Percentiles rank a stretch among this genome's conserved stretches.
phyloP scores from a whole-genome alignment of 2,797 vertebrate genomes.

The Onychomys torridus region DNA sequence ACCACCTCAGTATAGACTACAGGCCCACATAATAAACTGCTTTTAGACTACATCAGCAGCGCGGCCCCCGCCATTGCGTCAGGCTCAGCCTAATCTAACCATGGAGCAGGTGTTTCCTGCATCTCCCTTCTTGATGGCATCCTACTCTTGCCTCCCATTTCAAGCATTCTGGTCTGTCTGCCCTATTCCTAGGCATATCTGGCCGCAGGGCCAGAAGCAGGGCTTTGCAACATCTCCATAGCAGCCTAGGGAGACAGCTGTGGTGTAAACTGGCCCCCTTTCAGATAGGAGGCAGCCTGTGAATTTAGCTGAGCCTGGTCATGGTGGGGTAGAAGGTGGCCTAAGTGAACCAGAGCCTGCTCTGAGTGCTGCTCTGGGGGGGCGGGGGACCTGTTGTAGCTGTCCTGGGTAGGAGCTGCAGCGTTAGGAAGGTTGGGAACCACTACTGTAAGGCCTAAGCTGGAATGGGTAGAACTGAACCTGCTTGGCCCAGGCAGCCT shows the following conservation, averaged over 20 bases:
- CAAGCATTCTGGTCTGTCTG: neutral
- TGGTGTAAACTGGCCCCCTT: neutral
- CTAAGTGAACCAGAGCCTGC: neutral
- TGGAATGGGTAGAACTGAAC: too few relatives aligned
- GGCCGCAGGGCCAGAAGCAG: neutral
- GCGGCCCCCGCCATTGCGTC: neutral
- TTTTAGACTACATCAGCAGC: neutral
- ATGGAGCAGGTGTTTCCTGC: neutral
- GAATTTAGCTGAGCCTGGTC: neutral
- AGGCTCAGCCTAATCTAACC: neutral
- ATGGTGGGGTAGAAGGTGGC: too few relatives aligned
- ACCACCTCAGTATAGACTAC: neutral
- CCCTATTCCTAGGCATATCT: neutral
- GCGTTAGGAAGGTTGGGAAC: too few relatives aligned
- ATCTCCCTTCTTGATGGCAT: neutral
- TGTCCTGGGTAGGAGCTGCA: neutral
- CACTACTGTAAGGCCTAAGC: neutral
- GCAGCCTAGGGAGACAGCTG: neutral
- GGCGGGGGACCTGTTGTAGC: neutral
- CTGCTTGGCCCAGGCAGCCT: neutral
- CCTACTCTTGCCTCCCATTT: neutral
- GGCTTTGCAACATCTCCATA: neutral
- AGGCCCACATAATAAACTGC: neutral
- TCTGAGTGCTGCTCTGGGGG: neutral
- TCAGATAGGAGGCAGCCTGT: neutral